phyloP scores from a whole-genome alignment of 2,888 invertebrate species.

The Idaea aversata region DNA sequence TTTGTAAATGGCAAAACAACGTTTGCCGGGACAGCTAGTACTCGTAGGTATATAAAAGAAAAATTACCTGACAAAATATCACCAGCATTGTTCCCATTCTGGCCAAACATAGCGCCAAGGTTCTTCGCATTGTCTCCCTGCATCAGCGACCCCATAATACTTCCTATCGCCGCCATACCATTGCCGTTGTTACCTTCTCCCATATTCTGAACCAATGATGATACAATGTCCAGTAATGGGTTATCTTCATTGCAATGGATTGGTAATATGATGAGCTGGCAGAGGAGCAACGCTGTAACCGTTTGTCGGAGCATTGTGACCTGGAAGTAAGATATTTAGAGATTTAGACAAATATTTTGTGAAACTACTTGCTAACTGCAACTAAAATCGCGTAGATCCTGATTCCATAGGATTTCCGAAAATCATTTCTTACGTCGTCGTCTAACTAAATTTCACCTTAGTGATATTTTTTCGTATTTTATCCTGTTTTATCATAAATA shows the following conservation, averaged over 20 bases:
- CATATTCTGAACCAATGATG: conserved; percentile 84
- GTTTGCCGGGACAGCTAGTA: too few species aligned
- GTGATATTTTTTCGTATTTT: too few species aligned
- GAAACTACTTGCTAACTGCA: too few species aligned
- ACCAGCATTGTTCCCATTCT: conserved; percentile 59
- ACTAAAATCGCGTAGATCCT: too few species aligned
- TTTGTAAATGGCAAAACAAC: too few species aligned
- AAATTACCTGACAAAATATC: conserved; percentile 72
- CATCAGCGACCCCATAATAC: conserved; percentile 84
- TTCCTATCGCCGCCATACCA: conserved; percentile 81
- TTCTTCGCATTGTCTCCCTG: conserved; percentile 84
- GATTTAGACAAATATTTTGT: too few species aligned
- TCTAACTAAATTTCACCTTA: too few species aligned
- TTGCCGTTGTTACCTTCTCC: conserved; percentile 62
- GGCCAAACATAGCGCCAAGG: conserved; percentile 63
- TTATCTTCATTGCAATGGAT: conserved; percentile 59
- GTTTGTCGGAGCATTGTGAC: conserved; percentile 49
- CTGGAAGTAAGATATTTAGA: conserved; percentile 14
- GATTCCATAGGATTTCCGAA: too few species aligned
- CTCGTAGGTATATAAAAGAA: not conserved
- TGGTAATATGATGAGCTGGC: conserved; percentile 36
- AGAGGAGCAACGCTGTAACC: conserved; percentile 40
- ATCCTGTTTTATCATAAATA: too few species aligned
- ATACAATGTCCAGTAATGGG: conserved; percentile 85
- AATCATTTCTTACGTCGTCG: too few species aligned